Evolutionary conservation across 30 jellyfish, hydroid and myxozoan species (phyloP).

Genomic region (Turritopsis rubra): DNA sequence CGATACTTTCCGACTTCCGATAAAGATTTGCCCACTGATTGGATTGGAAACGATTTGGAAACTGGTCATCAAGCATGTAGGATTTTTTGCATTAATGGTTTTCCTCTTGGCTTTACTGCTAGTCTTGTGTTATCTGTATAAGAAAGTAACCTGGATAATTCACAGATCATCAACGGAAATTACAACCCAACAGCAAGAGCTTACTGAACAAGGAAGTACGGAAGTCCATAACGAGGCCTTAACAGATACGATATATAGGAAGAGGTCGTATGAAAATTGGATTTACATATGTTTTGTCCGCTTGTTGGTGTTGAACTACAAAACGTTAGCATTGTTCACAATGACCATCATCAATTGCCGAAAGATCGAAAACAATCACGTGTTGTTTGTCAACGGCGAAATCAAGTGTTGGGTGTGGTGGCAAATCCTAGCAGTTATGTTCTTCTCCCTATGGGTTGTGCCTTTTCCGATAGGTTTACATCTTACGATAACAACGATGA

Average conservation of each 20-base stretch:
- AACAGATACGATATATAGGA: background rate
- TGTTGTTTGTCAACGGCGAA: background rate
- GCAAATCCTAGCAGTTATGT: background rate
- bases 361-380: background rate
- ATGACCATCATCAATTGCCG: background rate
- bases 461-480: background rate
- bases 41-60: background rate
- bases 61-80: background rate
- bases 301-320: background rate
- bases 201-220: background rate
- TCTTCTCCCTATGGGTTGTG: background rate
- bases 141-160: background rate
- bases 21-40: background rate
- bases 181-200: background rate
- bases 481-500: background rate
- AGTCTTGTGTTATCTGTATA: background rate
- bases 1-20: background rate
- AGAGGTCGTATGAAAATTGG: background rate
- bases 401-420: background rate
- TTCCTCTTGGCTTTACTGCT: background rate
- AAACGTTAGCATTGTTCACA: background rate
- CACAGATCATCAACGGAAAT: background rate
- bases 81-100: background rate
- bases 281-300: background rate
- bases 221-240: background rate